Evolutionary conservation across 2,888 invertebrate species (phyloP).

Genomic region (Apotomis turbidana): DNA sequence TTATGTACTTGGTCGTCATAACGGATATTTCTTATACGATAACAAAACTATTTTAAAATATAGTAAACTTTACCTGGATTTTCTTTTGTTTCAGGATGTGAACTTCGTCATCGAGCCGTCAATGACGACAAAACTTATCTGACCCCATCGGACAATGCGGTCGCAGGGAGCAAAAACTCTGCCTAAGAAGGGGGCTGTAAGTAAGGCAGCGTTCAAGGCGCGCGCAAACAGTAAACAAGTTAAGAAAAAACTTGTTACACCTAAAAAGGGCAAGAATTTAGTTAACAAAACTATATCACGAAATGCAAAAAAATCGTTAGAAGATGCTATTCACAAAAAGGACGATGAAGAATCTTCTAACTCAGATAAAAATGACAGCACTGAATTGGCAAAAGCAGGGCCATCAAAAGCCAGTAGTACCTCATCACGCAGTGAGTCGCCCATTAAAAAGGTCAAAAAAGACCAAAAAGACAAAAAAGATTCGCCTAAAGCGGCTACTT

Average conservation of each 20-base stretch:
- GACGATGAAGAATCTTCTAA: slow-evolving; percentile 56
- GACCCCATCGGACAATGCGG: slow-evolving; percentile 77
- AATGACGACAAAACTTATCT: slow-evolving; percentile 68
- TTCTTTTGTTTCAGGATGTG: slow-evolving; percentile 78
- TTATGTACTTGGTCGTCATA: too few species aligned
- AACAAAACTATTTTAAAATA: not conserved
- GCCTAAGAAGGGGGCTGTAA: slow-evolving; percentile 75
- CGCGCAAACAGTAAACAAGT: slow-evolving; percentile 60
- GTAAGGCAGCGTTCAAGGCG: slow-evolving; percentile 69
- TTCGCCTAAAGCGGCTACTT: slow-evolving; percentile 50
- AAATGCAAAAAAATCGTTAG: slow-evolving; percentile 66
- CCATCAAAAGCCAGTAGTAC: slow-evolving; percentile 54
- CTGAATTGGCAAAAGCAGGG: slow-evolving; percentile 60
- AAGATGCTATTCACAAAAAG: slow-evolving; percentile 57
- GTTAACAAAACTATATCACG: slow-evolving; percentile 64
- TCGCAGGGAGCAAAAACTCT: slow-evolving; percentile 77
- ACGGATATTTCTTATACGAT: too few species aligned
- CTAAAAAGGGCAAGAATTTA: slow-evolving; percentile 68
- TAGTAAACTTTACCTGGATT: slow-evolving; percentile 19
- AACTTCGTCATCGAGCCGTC: slow-evolving; percentile 63
- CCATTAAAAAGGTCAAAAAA: slow-evolving; percentile 68
- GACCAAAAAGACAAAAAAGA: slow-evolving; percentile 73
- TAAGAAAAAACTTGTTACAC: slow-evolving; percentile 63
- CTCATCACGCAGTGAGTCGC: slow-evolving; percentile 60
- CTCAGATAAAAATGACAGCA: slow-evolving; percentile 58